phyloP scores from a whole-genome alignment of 1,140 invertebrate genomes.

The Pararge aegeria region DNA sequence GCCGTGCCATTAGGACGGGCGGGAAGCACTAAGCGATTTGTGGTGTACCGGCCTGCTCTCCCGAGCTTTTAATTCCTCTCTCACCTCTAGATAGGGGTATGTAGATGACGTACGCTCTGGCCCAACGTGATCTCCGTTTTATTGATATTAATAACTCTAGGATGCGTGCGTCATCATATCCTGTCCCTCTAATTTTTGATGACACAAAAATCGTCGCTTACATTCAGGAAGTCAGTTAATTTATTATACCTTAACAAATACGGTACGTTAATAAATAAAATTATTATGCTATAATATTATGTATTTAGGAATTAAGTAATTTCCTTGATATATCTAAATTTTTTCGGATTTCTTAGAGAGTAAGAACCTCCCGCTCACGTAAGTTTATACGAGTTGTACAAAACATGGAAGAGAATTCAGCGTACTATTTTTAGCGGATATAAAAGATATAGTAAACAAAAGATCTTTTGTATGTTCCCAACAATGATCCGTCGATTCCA shows the following conservation, averaged over 20 bases:
- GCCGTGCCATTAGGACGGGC: conserved; percentile 74
- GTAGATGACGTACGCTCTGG: conserved; percentile 51
- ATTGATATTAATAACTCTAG: conserved; percentile 26
- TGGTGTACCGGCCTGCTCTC: conserved; percentile 76
- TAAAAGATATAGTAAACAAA: conserved; percentile 19
- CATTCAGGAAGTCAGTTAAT: not conserved
- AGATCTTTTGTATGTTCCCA: conserved; percentile 12
- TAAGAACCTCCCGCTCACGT: not conserved
- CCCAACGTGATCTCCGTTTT: conserved; percentile 24
- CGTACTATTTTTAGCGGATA: conserved; percentile 1
- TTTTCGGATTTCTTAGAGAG: not conserved
- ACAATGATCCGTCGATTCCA: conserved; percentile 19
- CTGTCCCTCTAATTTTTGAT: conserved; percentile 4
- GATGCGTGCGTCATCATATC: conserved; percentile 6
- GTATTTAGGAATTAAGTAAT: no score
- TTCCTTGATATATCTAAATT: no score
- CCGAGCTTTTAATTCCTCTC: conserved; percentile 76
- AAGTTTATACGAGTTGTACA: not conserved
- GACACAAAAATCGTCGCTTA: not conserved
- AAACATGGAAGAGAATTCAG: conserved; percentile 10
- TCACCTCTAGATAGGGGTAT: conserved; percentile 54
- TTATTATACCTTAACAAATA: not conserved
- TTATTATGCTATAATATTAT: no score
- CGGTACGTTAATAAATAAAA: no score
- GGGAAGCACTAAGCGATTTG: conserved; percentile 77